These are phyloP conservation scores for Drosophila mayaguana DNA, from an alignment of 2,888 invertebrate genomes.

Conservation along the genomic window DNA sequence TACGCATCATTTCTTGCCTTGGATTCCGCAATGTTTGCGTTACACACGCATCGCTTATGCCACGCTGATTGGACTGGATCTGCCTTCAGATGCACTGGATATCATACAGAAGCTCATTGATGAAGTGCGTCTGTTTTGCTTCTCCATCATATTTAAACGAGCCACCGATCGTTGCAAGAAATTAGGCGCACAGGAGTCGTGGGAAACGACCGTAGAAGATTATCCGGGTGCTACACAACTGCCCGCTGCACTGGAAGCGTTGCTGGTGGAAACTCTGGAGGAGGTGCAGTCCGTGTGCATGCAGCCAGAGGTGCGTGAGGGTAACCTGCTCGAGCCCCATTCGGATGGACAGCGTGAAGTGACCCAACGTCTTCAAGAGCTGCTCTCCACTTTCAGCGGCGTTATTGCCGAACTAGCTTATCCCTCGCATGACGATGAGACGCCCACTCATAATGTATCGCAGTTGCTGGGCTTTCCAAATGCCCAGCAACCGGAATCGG, in stretches of 20 bases:
- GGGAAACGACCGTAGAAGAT: conserved; percentile 94
- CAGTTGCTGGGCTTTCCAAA: conserved; percentile 89
- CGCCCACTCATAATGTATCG: conserved; percentile 86
- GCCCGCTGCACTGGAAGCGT: conserved; percentile 90
- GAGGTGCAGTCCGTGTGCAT: conserved; percentile 90
- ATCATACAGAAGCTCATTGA: conserved; percentile 93
- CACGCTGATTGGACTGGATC: conserved; percentile 92
- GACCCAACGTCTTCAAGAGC: conserved; percentile 86
- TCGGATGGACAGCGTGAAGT: conserved; percentile 84
- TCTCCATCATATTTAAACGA: conserved; percentile 93
- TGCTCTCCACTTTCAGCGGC: conserved; percentile 88
- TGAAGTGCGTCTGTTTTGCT: conserved; percentile 94
- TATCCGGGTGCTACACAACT: conserved; percentile 93
- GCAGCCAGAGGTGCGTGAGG: conserved; percentile 88
- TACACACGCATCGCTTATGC: conserved; percentile 93
- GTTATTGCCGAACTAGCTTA: conserved; percentile 91
- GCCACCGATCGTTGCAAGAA: conserved; percentile 91
- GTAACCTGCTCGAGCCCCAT: conserved; percentile 85
- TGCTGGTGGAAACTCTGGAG: conserved; percentile 90
- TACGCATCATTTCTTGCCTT: conserved; percentile 87
- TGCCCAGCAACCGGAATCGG: conserved; percentile 76
- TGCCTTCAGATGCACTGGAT: conserved; percentile 94
- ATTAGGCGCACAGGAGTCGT: conserved; percentile 91
- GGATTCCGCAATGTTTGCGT: conserved; percentile 93
- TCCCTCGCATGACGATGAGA: conserved; percentile 88